Conservation (phyloP, 1,140 invertebrate genomes). For the Apocrypta bakeri region DNA sequence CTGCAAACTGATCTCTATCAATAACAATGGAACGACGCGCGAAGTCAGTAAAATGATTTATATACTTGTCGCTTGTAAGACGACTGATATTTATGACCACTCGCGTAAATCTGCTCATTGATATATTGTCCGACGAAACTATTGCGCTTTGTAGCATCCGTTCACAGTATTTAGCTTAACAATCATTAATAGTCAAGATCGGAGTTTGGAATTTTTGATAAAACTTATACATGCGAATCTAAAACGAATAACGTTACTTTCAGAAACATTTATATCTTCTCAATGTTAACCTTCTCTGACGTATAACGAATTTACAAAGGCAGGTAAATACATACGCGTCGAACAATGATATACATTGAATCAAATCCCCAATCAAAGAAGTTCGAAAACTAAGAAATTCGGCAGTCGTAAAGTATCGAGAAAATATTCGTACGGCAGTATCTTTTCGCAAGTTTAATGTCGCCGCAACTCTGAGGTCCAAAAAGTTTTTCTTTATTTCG, state of each 20-base stretch:
- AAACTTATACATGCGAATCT: no score
- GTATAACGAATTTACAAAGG: no score
- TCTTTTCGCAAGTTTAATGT: conserved; percentile 43
- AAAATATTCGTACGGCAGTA: conserved; percentile 6
- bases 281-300: no score
- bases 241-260: no score
- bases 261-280: no score
- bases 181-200: not conserved
- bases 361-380: no score
- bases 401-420: conserved; percentile 26
- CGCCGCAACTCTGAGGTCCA: not conserved
- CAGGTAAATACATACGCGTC: no score
- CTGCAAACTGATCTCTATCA: conserved; percentile 45
- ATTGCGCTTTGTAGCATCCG: conserved; percentile 5
- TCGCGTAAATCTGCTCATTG: conserved; percentile 16
- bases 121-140: conserved; percentile 27
- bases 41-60: conserved; percentile 41
- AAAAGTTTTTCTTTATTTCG: conserved; percentile 32
- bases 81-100: conserved; percentile 42
- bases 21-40: conserved; percentile 29
- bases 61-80: conserved; percentile 24
- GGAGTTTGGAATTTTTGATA: no score
- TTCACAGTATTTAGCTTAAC: not conserved
- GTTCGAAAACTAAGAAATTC: conserved; percentile 19
- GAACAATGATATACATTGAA: no score